These are phyloP conservation scores for Masticophis lateralis DNA, from an alignment of 2,797 vertebrate species.

Conservation along the genomic window DNA sequence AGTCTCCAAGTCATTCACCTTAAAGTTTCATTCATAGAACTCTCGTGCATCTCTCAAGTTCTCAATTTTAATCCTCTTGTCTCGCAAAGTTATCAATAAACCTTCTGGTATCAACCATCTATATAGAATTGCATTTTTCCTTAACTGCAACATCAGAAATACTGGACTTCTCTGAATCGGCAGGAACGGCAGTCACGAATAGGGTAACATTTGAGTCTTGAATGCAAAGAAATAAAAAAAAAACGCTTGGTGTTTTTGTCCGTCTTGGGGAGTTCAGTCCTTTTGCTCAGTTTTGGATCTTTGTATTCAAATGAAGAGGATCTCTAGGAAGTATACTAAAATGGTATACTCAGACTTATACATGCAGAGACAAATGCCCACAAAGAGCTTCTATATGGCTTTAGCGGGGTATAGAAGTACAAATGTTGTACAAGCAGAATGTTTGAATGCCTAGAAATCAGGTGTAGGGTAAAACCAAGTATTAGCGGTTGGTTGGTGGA, in stretches of 20 bases:
- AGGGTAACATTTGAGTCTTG: not conserved
- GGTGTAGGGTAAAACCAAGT: not conserved
- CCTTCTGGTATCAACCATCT: too few relatives aligned
- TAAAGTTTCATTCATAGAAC: too few relatives aligned
- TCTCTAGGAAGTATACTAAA: not conserved
- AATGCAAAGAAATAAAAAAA: not conserved
- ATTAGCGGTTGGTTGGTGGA: not conserved
- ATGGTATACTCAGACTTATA: not conserved
- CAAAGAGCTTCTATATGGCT: not conserved
- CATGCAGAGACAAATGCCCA: not conserved
- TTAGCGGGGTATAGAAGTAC: not conserved
- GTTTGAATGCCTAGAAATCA: not conserved
- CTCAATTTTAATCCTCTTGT: too few relatives aligned
- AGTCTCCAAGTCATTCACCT: too few relatives aligned
- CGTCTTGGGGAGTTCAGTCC: not conserved
- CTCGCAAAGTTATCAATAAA: too few relatives aligned
- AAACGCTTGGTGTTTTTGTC: not conserved
- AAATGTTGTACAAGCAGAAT: not conserved
- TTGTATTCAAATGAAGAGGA: not conserved
- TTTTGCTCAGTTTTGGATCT: not conserved
- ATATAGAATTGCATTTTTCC: too few relatives aligned
- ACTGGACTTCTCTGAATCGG: too few relatives aligned
- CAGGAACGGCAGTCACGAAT: too few relatives aligned
- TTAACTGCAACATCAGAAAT: too few relatives aligned
- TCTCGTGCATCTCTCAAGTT: too few relatives aligned